phyloP scores from a whole-genome alignment of 1,140 invertebrate species.

The Diachasmimorpha longicaudata region DNA sequence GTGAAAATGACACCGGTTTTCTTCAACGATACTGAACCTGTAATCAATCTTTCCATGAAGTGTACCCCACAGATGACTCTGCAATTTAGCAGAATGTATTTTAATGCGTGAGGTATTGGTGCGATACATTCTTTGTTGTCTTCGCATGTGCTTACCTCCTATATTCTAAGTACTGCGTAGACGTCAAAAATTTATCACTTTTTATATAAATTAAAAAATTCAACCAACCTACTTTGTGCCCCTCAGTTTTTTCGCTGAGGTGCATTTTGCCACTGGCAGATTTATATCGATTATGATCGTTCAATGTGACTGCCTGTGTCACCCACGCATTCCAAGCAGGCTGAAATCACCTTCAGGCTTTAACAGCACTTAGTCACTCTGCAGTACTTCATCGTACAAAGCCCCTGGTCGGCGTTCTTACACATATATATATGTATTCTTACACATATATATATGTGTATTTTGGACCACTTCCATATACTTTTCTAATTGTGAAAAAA shows the following conservation, averaged over 20 bases:
- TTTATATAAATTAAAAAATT: not conserved
- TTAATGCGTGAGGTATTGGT: not conserved
- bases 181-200: conserved; percentile 2
- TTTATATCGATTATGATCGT: not conserved
- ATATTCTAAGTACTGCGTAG: not conserved
- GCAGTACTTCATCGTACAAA: not conserved
- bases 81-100: not conserved
- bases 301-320: not conserved
- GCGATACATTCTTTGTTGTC: not conserved
- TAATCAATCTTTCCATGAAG: not conserved
- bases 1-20: not conserved
- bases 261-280: not conserved
- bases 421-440: too few species aligned
- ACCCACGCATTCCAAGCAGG: conserved; percentile 46
- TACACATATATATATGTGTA: too few species aligned
- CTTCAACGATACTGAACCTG: not conserved
- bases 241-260: too few species aligned
- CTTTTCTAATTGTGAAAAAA: too few species aligned
- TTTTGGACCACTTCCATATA: too few species aligned
- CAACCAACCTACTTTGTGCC: too few species aligned
- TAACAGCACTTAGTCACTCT: conserved; percentile 36
- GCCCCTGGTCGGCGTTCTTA: too few species aligned
- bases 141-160: not conserved
- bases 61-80: not conserved
- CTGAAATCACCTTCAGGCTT: conserved; percentile 53